A percentile compares a stretch with the other conserved stretches of the same genome.
phyloP scores from a whole-genome alignment of 2,113 vertebrate genomes.

The Chauna torquata region DNA sequence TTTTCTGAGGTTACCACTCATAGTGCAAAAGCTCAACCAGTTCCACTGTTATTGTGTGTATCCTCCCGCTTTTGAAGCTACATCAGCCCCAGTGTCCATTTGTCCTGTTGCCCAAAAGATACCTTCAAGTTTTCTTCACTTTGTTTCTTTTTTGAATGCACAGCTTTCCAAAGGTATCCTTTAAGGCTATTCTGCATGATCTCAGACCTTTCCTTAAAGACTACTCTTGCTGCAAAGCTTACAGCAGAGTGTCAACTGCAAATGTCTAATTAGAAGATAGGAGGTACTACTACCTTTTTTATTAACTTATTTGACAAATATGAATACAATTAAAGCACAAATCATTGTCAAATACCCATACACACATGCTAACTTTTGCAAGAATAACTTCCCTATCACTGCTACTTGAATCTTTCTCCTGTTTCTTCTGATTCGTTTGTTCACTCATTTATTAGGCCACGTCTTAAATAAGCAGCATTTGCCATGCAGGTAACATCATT shows the following conservation, averaged over 20 bases:
- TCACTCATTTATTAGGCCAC: not conserved
- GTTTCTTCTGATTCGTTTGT: not conserved
- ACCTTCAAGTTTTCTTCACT: not conserved
- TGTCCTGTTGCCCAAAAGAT: not conserved
- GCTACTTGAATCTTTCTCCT: not conserved
- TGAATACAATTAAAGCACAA: not conserved
- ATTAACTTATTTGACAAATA: not conserved
- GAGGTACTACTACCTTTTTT: not conserved
- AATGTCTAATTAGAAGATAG: not conserved
- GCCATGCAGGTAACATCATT: not conserved
- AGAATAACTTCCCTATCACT: not conserved
- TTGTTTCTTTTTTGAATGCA: not conserved
- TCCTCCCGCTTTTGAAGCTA: not conserved
- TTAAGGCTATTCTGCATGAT: not conserved
- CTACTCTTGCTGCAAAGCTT: not conserved
- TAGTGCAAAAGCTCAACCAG: not conserved
- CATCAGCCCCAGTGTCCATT: not conserved
- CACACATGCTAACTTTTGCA: not conserved
- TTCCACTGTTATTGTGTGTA: not conserved
- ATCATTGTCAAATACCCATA: not conserved
- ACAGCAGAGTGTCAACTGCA: not conserved
- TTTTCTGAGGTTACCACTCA: not conserved
- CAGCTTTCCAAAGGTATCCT: not conserved
- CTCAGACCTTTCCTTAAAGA: not conserved
- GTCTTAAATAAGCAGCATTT: not conserved